Base-by-base conservation (phyloP, 2,797 vertebrate species). In the Threskiornis aethiopicus region DNA sequence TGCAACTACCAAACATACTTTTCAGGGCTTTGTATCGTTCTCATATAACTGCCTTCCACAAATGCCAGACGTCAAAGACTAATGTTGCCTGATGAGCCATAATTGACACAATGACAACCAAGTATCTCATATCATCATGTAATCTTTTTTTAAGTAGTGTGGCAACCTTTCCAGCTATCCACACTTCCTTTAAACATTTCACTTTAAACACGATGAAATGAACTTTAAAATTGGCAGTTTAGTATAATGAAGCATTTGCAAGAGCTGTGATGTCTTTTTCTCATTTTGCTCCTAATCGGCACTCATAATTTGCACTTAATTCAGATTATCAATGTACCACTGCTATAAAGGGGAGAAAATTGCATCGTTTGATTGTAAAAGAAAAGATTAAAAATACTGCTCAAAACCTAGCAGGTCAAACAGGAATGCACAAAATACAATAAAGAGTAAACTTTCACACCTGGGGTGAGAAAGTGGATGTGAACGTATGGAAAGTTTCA, bases 401-500 rank as follows among this genome's bases (percentile, higher is more conserved):
- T 75, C 59, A 87, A 96, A 96, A 87, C 26, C 67, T 76, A 91
- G 67, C 83, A 87, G 87, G 79, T 96, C 97, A 97, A 96, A 96
- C 70, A 96, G 17, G 37, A 96, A n/a, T 16, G 35, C 51, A 91
- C 65, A 84, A 97, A 96, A 96, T 75, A 54, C 10, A 64, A 89
- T 24, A 87, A 91, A 72, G 71, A 55, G 75, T 88, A 94, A 95
- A 94, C 83, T 91, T 95, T 90, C 93, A 95, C 84, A 96, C 91
- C 93, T 96, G 75, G 31, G 6, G 1, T 57, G 64, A 82, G 52
- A 83, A 95, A 75, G 47, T 10, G 14, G 51, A 39, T 37, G 57
- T 21, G 25, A 87, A 91, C 37, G 25, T 33, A 80, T 44, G 55
- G 59, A 59, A 92, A 95, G 65, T 95, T 96, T 94, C 89, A 77